Evolutionary conservation across 2,797 vertebrate genomes (phyloP).

Genomic region (Picus viridis): DNA sequence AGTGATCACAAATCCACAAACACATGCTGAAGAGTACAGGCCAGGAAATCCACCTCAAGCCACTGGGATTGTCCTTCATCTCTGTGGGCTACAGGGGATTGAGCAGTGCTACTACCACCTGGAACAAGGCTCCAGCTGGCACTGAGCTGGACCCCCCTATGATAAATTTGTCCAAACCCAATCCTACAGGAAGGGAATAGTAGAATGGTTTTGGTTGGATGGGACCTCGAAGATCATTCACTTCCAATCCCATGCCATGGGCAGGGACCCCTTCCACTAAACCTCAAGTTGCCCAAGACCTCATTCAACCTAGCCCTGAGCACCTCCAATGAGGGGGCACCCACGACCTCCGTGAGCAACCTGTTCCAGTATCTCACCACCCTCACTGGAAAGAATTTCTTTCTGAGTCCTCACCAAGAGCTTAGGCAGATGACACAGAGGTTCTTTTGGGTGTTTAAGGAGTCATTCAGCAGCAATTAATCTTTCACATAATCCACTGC

Average conservation of each 20-base stretch:
- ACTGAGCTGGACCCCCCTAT: not conserved
- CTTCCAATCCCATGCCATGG: no score
- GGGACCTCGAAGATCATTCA: no score
- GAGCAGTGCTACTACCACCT: not conserved
- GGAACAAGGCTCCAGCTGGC: not conserved
- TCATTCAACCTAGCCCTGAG: no score
- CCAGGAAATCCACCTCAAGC: not conserved
- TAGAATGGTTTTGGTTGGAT: no score
- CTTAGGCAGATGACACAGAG: not conserved
- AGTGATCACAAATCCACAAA: not conserved
- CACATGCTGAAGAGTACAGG: not conserved
- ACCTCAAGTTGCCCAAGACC: no score
- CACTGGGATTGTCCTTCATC: not conserved
- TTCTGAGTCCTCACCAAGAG: not conserved
- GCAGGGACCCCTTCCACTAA: no score
- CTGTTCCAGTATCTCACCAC: no score
- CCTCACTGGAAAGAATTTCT: no score
- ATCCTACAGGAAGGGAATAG: not conserved
- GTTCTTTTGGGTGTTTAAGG: not conserved
- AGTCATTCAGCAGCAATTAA: not conserved
- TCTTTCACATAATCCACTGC: not conserved
- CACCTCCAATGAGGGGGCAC: no score
- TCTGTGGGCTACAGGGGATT: accelerated
- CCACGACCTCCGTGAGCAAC: no score
- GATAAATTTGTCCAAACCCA: not conserved